Percentiles rank a stretch among this genome's conserved stretches.
phyloP scores from a whole-genome alignment of 2,113 vertebrate species.

The Micronycteris hirsuta region DNA sequence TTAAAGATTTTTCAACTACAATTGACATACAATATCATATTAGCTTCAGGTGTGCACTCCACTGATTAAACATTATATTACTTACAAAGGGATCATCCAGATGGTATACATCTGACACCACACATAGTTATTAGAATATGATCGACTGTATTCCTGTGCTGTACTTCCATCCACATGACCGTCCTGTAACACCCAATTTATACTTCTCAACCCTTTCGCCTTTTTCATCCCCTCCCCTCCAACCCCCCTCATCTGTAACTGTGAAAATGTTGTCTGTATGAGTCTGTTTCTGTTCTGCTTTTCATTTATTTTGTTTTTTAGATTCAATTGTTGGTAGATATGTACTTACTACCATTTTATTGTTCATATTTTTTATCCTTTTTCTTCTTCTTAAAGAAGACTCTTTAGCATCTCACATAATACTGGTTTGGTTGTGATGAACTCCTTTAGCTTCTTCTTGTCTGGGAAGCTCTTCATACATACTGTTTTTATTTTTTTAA shows the following conservation, averaged over 20 bases:
- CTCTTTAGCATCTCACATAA: not conserved
- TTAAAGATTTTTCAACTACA: not conserved
- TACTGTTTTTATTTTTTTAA: not conserved
- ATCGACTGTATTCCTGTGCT: not conserved
- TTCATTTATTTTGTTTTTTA: not conserved
- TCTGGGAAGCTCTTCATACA: not conserved
- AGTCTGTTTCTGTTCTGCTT: not conserved
- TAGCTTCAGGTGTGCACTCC: not conserved
- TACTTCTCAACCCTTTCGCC: not conserved
- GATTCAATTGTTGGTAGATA: not conserved
- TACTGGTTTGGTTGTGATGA: not conserved
- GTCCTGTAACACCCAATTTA: not conserved
- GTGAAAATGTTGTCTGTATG: not conserved
- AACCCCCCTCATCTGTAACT: not conserved
- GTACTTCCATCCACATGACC: not conserved
- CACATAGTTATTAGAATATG: not conserved
- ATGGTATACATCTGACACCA: not conserved
- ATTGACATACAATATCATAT: not conserved
- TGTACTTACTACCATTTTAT: not conserved
- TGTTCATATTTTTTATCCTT: not conserved
- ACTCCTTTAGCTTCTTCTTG: not conserved
- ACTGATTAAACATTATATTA: not conserved
- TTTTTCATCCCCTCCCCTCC: not conserved
- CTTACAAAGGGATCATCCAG: not conserved
- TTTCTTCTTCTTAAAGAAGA: not conserved